Conservation (phyloP, 2,113 vertebrate genomes). For the Brachypodius melanocephalos region DNA sequence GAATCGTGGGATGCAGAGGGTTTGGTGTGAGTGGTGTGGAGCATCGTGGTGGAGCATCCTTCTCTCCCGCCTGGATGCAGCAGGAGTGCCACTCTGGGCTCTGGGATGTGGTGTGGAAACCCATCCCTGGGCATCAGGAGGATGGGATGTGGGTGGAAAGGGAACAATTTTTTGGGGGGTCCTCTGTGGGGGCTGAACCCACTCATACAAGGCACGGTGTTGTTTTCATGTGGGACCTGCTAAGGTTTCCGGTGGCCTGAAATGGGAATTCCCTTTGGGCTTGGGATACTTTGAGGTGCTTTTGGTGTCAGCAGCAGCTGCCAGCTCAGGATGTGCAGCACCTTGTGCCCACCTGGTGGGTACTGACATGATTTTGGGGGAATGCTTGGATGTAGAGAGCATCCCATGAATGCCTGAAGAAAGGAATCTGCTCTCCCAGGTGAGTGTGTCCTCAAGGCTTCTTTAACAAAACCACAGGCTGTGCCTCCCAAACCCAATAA, state of each 20-base stretch:
- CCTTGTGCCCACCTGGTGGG: not conserved
- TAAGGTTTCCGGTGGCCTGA: not conserved
- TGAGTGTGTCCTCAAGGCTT: not conserved
- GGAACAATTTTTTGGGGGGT: not conserved
- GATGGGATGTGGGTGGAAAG: not conserved
- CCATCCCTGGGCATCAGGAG: fast-evolving
- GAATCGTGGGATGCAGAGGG: not conserved
- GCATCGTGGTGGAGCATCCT: not conserved
- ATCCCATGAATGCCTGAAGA: not conserved
- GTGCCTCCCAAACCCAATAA: not conserved
- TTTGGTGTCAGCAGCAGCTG: not conserved
- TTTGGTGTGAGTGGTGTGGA: not conserved
- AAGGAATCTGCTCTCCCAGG: not conserved
- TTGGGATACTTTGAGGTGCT: not conserved
- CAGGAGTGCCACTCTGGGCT: not conserved
- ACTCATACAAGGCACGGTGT: fast-evolving
- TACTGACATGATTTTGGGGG: not conserved
- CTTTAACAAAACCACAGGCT: not conserved
- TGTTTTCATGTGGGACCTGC: fast-evolving
- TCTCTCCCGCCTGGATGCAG: not conserved
- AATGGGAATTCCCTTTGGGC: not conserved
- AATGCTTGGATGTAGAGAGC: not conserved
- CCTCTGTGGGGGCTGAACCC: not conserved
- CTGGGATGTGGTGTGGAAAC: fast-evolving
- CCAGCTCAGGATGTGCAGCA: not conserved